Conservation (phyloP, 2,113 vertebrate genomes). For the Anarrhichthys ocellatus region DNA sequence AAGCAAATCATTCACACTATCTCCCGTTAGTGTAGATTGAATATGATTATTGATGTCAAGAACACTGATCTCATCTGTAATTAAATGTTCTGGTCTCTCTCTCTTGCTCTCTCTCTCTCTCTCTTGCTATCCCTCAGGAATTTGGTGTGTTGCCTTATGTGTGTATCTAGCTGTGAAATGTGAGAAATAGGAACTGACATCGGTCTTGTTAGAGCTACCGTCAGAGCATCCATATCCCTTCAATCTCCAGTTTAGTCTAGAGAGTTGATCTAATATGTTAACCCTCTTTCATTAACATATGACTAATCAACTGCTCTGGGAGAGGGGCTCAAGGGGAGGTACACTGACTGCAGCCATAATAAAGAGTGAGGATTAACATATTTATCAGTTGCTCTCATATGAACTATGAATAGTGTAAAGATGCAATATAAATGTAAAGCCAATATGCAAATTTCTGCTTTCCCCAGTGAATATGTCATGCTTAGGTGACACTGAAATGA, state of each 20-base stretch:
- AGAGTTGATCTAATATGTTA: slow-evolving; percentile 27
- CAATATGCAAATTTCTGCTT: slow-evolving; percentile 34
- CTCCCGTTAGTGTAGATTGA: slow-evolving; percentile 10
- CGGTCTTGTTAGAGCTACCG: not conserved
- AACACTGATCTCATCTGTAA: not conserved
- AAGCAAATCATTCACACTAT: slow-evolving; percentile 36
- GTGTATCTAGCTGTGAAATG: not conserved
- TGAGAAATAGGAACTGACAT: slow-evolving; percentile 35
- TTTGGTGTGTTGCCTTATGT: not conserved
- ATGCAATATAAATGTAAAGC: slow-evolving; percentile 1
- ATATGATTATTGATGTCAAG: slow-evolving; percentile 14
- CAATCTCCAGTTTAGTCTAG: slow-evolving; percentile 9
- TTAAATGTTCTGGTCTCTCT: not conserved
- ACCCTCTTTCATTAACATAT: slow-evolving; percentile 26
- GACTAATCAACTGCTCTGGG: slow-evolving; percentile 36
- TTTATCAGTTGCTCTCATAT: slow-evolving; percentile 19
- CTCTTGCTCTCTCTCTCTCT: not conserved
- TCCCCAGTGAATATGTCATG: slow-evolving; percentile 18
- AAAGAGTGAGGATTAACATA: slow-evolving; percentile 18
- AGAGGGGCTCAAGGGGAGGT: not conserved
- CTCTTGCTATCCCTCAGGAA: not conserved
- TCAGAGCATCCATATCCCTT: slow-evolving; percentile 4
- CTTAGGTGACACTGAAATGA: not conserved
- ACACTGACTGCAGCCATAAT: slow-evolving; percentile 17
- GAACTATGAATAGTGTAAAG: slow-evolving; percentile 12